A percentile compares a stretch with the other conserved stretches of the same genome.
Conservation (phyloP, 2,888 invertebrate species). For the Corythucha ciliata region DNA sequence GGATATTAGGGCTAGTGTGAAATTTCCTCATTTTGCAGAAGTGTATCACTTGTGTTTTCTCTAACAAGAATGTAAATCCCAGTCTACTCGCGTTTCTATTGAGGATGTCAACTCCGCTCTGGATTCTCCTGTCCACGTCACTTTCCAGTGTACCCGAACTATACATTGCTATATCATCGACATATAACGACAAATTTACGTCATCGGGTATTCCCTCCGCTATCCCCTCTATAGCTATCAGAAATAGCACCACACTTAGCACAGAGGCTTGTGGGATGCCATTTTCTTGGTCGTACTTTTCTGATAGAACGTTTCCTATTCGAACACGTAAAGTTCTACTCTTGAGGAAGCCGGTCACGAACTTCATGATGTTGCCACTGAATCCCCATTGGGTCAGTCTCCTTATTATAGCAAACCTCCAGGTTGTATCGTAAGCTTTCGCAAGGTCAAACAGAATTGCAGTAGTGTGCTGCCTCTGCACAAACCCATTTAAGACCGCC, state of each 20-base stretch:
- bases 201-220: not conserved
- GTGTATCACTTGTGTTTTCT: no score
- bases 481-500: no score
- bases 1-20: no score
- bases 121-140: no score
- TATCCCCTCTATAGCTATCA: not conserved
- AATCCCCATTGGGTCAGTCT: not conserved
- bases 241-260: not conserved
- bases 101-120: no score
- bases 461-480: no score
- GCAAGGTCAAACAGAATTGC: not conserved
- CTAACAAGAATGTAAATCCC: no score
- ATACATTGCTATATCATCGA: not conserved
- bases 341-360: no score
- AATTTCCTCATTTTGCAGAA: no score
- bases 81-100: no score
- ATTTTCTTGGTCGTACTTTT: not conserved
- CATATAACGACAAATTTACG: not conserved
- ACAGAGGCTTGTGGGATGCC: not conserved
- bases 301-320: not conserved
- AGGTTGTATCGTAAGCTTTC: not conserved
- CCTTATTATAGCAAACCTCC: not conserved
- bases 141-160: no score
- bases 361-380: no score
- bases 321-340: not conserved